These are phyloP conservation scores for Tapirus terrestris DNA, from an alignment of 2,113 vertebrate species.

Conservation along the genomic window DNA sequence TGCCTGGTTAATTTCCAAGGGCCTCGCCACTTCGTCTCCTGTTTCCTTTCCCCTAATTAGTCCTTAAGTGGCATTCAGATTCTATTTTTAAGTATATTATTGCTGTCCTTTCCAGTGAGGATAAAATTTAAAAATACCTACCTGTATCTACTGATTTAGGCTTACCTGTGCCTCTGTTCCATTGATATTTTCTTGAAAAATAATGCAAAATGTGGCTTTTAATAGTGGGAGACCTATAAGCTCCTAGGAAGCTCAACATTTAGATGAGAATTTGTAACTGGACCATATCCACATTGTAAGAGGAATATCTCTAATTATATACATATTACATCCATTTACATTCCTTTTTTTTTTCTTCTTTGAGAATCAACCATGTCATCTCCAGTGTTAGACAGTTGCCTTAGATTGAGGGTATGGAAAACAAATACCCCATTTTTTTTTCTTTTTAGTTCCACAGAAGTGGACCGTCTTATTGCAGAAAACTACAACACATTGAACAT, in stretches of 20 bases:
- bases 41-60: constrained; percentile 59
- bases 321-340: background rate
- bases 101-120: background rate
- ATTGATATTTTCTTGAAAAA: background rate
- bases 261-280: background rate
- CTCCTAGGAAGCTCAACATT: background rate
- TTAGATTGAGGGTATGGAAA: background rate
- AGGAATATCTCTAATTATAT: background rate
- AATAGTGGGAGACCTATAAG: background rate
- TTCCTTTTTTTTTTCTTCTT: background rate
- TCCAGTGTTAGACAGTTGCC: background rate
- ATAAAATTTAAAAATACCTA: background rate
- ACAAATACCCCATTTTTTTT: background rate
- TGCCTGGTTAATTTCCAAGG: background rate
- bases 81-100: background rate
- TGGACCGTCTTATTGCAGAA: background rate
- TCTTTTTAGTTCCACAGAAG: background rate
- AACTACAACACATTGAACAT: background rate
- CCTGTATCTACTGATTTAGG: background rate
- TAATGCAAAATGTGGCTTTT: background rate
- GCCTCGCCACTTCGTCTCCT: background rate
- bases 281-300: background rate
- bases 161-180: background rate
- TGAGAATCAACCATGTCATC: background rate
- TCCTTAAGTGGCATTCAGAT: background rate